These are phyloP conservation scores for Myiozetetes cayanensis DNA, from an alignment of 2,113 vertebrate species.

Conservation along the genomic window DNA sequence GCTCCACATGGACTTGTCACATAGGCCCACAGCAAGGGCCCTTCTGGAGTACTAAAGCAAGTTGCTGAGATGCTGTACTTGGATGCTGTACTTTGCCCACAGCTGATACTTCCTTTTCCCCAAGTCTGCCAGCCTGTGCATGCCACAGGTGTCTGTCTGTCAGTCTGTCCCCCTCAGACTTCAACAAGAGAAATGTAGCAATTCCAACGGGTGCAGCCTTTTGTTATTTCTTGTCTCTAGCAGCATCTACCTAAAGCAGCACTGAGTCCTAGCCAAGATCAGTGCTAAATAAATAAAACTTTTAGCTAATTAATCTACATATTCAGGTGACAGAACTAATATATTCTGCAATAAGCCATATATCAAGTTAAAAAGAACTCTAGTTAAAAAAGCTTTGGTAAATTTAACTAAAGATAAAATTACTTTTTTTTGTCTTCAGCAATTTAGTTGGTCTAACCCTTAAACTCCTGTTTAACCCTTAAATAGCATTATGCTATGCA, in stretches of 20 bases:
- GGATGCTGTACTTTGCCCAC: background rate
- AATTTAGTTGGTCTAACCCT: background rate
- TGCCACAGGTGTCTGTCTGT: background rate
- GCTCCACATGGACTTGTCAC: background rate
- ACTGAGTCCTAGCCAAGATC: background rate
- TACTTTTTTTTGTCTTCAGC: background rate
- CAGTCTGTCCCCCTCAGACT: background rate
- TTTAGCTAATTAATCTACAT: background rate
- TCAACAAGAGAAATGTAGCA: accelerated
- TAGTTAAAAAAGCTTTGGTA: background rate
- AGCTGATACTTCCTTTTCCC: background rate
- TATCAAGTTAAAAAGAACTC: background rate
- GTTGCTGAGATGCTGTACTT: background rate
- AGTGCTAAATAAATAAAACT: background rate
- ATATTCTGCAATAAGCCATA: background rate
- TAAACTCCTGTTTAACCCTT: background rate
- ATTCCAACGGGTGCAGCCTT: background rate
- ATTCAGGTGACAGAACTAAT: background rate
- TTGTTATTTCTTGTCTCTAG: background rate
- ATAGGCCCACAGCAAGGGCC: background rate
- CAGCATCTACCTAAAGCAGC: background rate
- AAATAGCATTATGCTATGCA: background rate
- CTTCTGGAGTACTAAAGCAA: background rate
- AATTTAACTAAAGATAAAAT: background rate
- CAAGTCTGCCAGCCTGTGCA: background rate